A percentile compares a stretch with the other conserved stretches of the same genome.
phyloP scores from a whole-genome alignment of 23 tunicate species.

The Corella eumyota region DNA sequence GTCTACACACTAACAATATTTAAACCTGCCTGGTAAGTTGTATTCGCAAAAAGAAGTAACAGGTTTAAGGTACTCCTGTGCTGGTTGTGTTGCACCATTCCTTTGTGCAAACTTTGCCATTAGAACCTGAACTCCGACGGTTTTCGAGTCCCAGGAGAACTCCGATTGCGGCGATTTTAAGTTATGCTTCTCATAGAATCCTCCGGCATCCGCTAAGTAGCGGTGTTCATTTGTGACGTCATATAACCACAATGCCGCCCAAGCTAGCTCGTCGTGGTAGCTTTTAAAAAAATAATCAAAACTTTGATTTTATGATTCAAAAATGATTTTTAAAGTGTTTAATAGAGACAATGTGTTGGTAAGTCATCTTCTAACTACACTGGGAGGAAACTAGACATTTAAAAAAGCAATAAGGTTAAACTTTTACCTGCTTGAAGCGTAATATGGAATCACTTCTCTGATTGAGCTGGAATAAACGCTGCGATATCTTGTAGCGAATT shows the following conservation, averaged over 20 bases:
- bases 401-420: no score
- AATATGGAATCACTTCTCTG: conserved; percentile 14
- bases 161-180: conserved; percentile 4
- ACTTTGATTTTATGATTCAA: no score
- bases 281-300: no score
- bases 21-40: conserved; percentile 24
- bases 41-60: conserved; percentile 26
- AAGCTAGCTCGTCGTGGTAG: conserved; percentile 28
- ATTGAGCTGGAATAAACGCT: conserved; percentile 25
- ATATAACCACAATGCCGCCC: conserved; percentile 45
- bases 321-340: no score
- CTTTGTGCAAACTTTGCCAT: conserved; percentile 10
- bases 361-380: no score
- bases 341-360: no score
- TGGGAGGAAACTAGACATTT: no score
- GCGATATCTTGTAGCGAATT: conserved; percentile 15
- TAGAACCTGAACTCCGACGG: conserved; percentile 15
- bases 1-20: no score
- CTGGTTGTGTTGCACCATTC: conserved; percentile 2
- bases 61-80: conserved; percentile 7
- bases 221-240: conserved; percentile 24
- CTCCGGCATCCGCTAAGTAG: conserved; percentile 25
- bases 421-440: conserved; percentile 23
- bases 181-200: conserved; percentile 3
- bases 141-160: conserved; percentile 35